Percentiles rank a stretch among this genome's conserved stretches.
These are phyloP conservation scores for Drosophila dives DNA, from an alignment of 2,888 invertebrate species.

Conservation along the genomic window DNA sequence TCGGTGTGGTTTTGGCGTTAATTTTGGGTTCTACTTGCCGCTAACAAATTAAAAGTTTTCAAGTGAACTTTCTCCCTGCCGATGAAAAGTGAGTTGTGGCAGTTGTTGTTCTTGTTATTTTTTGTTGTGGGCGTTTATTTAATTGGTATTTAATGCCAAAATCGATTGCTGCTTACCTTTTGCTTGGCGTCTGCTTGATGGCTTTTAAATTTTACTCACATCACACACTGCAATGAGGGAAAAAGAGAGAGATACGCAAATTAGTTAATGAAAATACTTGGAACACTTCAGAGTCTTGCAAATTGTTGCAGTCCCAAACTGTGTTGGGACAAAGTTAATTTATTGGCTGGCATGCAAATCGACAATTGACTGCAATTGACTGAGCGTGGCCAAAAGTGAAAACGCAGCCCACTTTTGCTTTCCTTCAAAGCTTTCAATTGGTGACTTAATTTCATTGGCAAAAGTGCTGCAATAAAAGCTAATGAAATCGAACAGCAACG, in stretches of 20 bases:
- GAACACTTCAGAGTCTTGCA: constrained; percentile 14
- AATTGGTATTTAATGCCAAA: constrained; percentile 65
- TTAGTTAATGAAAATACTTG: constrained; percentile 62
- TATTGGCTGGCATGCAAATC: constrained; percentile 55
- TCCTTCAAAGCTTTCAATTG: constrained; percentile 73
- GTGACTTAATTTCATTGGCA: constrained; percentile 77
- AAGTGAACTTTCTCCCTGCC: constrained; percentile 69
- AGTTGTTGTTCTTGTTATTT: constrained; percentile 16
- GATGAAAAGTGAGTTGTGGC: constrained; percentile 62
- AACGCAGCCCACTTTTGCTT: constrained; percentile 70
- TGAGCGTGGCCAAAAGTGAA: constrained; percentile 64
- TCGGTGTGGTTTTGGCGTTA: constrained; percentile 70
- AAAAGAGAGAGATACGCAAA: constrained; percentile 39
- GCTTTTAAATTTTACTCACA: constrained; percentile 62
- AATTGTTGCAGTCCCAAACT: constrained; percentile 40
- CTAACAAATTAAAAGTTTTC: constrained; percentile 68
- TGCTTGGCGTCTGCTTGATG: constrained; percentile 49
- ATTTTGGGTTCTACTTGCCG: constrained; percentile 69
- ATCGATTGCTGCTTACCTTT: constrained; percentile 64
- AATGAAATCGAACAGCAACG: constrained; percentile 76
- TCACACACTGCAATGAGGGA: constrained; percentile 48
- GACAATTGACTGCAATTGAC: constrained; percentile 58
- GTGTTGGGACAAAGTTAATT: constrained; percentile 57
- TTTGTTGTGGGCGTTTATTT: constrained; percentile 33
- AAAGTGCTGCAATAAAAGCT: constrained; percentile 75